Evolutionary conservation across 2,888 invertebrate species (phyloP), one percentile per base, ranked within the genome.

Genomic region (Pammene fasciana): DNA sequence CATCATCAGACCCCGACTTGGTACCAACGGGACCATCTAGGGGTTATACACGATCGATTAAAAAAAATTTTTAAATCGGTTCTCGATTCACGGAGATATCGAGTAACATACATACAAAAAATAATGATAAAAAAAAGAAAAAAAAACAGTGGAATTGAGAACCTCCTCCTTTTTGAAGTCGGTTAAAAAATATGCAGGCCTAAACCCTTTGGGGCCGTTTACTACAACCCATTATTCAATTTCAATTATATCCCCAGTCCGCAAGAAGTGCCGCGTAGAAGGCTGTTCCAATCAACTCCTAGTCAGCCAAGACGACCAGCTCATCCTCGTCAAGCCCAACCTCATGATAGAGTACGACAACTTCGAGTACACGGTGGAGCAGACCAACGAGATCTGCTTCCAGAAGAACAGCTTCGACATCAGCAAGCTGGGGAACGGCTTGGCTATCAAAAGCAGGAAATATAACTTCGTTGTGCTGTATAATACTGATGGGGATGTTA

Each of bases 391-490:
- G 87, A 94, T 94, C 77, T 94, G 93, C 75, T 93, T 88, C 82
- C 93, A 93, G 83, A 94, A 89, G 82, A 90, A 94, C 77, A 94
- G 94, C 64, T 97, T 96, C 82, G 93, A 94, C 0, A 93, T 97
- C 3, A 94, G 94, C 9, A 93, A 94, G 65, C 90, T 96, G 0
- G 97, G 97, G 0, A 94, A 95, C 68, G 94, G 94, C 0, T 86
- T 97, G 0, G 88, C 95, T 0, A 94, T 97, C 71, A 94, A 94
- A 18, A 96, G 96, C 0, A 94, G 94, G 71, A 93, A 93, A 68
- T 95, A 96, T 76, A 95, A 95, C 65, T 97, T 96, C 81, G 96
- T 95, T 88, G 94, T 97, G 0, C 93, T 95, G 1, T 96, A 96
- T 88, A 95, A 94, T 78, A 91, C 93, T 5, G 94, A 94, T 65